Evolutionary conservation across 2,888 invertebrate species (phyloP).

Genomic region (Teinopalpus imperialis): DNA sequence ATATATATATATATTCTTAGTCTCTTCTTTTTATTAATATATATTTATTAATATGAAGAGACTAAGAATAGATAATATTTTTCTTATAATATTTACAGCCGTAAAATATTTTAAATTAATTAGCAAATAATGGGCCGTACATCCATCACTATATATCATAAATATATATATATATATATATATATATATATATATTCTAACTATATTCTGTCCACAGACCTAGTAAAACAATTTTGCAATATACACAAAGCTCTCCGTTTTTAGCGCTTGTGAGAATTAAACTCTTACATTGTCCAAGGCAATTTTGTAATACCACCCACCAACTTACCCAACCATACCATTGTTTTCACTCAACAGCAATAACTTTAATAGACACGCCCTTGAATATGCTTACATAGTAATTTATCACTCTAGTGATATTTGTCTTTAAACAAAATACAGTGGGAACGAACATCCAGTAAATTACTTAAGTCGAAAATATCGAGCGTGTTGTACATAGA

Average conservation of each 20-base stretch:
- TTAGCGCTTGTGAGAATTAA: constrained; percentile 25
- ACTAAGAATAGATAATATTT: too few relatives aligned
- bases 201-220: constrained; percentile 10
- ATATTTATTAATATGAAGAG: too few relatives aligned
- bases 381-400: constrained; percentile 27
- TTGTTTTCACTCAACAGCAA: constrained; percentile 25
- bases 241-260: constrained; percentile 11
- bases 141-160: too few relatives aligned
- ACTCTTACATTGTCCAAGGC: constrained; percentile 27
- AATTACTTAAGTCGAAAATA: constrained; percentile 22
- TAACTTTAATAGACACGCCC: constrained; percentile 27
- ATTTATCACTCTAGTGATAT: constrained; percentile 23
- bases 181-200: too few relatives aligned
- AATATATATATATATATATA: too few relatives aligned
- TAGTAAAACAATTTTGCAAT: constrained; percentile 18
- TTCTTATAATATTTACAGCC: too few relatives aligned
- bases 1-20: too few relatives aligned
- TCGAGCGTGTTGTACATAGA: constrained; percentile 16
- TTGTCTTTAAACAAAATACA: constrained; percentile 22
- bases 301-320: constrained; percentile 25
- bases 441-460: constrained; percentile 17
- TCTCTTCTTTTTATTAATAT: too few relatives aligned
- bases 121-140: too few relatives aligned
- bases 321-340: constrained; percentile 24
- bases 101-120: too few relatives aligned